Percentiles rank a stretch among this genome's conserved stretches.
Evolutionary conservation across 92 coral and sea anemone species (phyloP).

Genomic region (Desmophyllum pertusum): DNA sequence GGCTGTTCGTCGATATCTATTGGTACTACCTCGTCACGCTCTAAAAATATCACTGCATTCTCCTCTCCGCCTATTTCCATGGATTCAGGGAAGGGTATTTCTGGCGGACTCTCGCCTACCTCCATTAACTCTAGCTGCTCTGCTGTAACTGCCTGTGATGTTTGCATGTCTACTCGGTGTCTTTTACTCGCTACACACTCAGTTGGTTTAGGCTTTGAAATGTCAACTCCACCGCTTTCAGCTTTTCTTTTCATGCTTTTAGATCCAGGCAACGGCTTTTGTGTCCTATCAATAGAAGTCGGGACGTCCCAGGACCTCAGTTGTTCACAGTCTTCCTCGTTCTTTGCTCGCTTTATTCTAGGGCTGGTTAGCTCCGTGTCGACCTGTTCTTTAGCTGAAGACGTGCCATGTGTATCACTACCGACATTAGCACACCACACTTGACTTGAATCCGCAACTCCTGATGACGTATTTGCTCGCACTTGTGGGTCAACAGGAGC

Average conservation of each 20-base stretch:
- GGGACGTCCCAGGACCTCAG: background rate
- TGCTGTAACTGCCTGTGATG: background rate
- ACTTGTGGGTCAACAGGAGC: background rate
- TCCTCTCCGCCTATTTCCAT: background rate
- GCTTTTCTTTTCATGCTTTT: background rate
- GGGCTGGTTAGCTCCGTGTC: no score
- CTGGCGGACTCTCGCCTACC: background rate
- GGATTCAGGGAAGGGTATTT: background rate
- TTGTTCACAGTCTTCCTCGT: no score
- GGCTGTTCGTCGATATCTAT: no score
- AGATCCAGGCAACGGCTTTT: background rate
- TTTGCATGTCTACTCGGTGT: background rate
- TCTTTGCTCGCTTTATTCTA: no score
- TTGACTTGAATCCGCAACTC: background rate
- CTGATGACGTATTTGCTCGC: background rate
- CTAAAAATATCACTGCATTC: background rate
- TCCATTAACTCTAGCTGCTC: background rate
- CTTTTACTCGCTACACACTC: background rate
- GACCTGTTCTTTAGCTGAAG: no score
- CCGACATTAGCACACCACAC: background rate
- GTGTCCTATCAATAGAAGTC: background rate
- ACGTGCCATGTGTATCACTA: background rate
- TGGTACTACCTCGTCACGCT: no score
- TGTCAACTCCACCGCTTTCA: background rate
- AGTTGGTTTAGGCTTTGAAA: background rate